Base-by-base conservation (phyloP, 2,113 vertebrate genomes). In the Nibea coibor region DNA sequence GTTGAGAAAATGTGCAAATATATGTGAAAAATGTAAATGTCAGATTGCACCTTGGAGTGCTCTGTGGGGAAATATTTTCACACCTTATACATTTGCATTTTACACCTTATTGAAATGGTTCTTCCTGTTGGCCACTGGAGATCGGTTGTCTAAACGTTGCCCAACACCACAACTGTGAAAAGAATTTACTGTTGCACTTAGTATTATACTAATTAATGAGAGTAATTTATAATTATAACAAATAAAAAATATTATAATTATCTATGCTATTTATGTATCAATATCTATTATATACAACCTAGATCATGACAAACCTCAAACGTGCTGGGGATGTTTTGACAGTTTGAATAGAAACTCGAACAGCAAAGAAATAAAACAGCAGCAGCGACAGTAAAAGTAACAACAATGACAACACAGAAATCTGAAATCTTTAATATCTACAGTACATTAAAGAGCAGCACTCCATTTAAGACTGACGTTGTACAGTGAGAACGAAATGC, bases 1-100 rank as follows among this genome's bases (percentile, higher is more conserved):
- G 26, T 47, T 28, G 43, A 68, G n/a, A 63, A 75, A 75, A 75
- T 42, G 47, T 80, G 50, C 22, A 69, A 80, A 85, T 71, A 15
- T 14, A 80, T 71, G 50, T 43, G 43, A 16, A 42, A 79, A 72
- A 78, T 63, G 35, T 50, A 78, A 71, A 75, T 71, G 48, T 64
- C 47, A 65, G 43, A 69, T 31, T 51, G 28, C 47, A 70, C 70
- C 22, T 70, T 48, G 15, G 35, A 67, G 28, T 31, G 45, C 20
- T 59, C 31, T 71, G 48, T 24, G 35, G 63, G 53, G 62, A 68
- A 67, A 72, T 54, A 71, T 82, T 68, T 76, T 82, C 56, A 65
- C 57, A 82, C 75, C 19, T 54, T 39, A 59, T 0, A 67, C 2
- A 61, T 79, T 67, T 76, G 66, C 63, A 79, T 80, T 45, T 80